These are phyloP conservation scores for Hydrotaea diabolus DNA, from an alignment of 2,888 invertebrate species.

Conservation along the genomic window DNA sequence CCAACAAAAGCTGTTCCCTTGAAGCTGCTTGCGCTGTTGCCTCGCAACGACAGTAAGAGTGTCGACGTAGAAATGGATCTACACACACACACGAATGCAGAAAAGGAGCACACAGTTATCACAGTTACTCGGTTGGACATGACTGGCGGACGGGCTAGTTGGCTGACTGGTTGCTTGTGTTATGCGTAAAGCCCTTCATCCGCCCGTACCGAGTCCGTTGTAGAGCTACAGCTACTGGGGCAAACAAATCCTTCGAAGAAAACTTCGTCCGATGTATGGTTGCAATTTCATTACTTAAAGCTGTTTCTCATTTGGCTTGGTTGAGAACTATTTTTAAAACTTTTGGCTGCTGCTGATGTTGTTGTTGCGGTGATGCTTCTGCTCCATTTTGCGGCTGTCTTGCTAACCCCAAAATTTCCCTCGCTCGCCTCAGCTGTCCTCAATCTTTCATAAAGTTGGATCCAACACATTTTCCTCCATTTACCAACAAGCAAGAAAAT, in stretches of 20 bases:
- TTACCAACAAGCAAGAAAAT: conserved; percentile 59
- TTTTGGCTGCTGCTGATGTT: conserved; percentile 44
- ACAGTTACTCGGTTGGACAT: conserved; percentile 37
- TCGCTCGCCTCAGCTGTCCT: conserved; percentile 12
- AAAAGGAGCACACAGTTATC: background rate
- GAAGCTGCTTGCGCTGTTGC: background rate
- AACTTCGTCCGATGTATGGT: conserved; percentile 29
- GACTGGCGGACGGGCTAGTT: conserved; percentile 51
- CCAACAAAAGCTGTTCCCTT: background rate
- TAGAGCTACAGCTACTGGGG: background rate
- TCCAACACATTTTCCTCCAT: conserved; percentile 53
- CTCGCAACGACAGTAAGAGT: background rate
- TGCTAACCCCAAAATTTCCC: conserved; percentile 34
- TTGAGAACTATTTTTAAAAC: conserved; percentile 51
- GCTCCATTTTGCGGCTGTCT: conserved; percentile 38
- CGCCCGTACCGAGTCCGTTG: background rate
- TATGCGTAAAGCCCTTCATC: conserved; percentile 47
- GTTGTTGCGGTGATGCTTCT: background rate
- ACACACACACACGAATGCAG: no score
- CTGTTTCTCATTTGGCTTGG: conserved; percentile 46
- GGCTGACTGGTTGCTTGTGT: conserved; percentile 46
- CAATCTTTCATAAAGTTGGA: conserved; percentile 53
- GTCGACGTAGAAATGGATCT: background rate
- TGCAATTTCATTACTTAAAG: conserved; percentile 63
- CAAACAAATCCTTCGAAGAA: conserved; percentile 6